These are phyloP conservation scores for Cyaniris semiargus DNA, from an alignment of 2,888 invertebrate genomes.

Conservation along the genomic window DNA sequence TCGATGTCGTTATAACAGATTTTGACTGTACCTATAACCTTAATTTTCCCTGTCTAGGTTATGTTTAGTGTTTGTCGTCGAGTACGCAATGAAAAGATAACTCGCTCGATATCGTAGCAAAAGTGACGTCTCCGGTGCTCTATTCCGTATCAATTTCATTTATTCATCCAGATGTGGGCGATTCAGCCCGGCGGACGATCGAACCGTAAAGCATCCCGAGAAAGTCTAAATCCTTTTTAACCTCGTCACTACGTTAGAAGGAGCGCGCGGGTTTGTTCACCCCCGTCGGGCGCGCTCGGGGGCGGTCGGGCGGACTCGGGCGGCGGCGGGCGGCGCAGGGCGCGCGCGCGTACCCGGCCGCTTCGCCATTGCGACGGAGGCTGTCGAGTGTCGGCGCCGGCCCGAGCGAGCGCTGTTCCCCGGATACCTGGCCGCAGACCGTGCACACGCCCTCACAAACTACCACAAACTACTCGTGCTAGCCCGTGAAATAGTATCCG, in stretches of 20 bases:
- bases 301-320: slow-evolving; percentile 67
- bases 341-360: slow-evolving; percentile 80
- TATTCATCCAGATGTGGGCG: slow-evolving; percentile 44
- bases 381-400: slow-evolving; percentile 77
- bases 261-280: slow-evolving; percentile 78
- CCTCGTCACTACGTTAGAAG: slow-evolving; percentile 75
- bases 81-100: slow-evolving; percentile 6
- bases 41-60: not conserved
- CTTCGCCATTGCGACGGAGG: slow-evolving; percentile 79
- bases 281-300: slow-evolving; percentile 68
- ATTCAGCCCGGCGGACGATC: slow-evolving; percentile 57
- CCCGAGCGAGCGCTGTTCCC: slow-evolving; percentile 70
- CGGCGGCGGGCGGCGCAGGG: slow-evolving; percentile 73
- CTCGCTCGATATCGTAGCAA: slow-evolving; percentile 26
- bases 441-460: slow-evolving; percentile 47
- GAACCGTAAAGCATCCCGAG: slow-evolving; percentile 70
- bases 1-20: no score
- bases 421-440: slow-evolving; percentile 50
- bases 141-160: slow-evolving; percentile 1
- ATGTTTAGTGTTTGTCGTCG: not conserved
- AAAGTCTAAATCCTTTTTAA: slow-evolving; percentile 78
- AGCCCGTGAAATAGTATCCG: slow-evolving; percentile 41
- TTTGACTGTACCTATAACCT: no score
- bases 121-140: slow-evolving; percentile 32
- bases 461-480: slow-evolving; percentile 44